A percentile compares a stretch with the other conserved stretches of the same genome.
phyloP scores from a whole-genome alignment of 2,797 vertebrate genomes.

The Erethizon dorsatum region DNA sequence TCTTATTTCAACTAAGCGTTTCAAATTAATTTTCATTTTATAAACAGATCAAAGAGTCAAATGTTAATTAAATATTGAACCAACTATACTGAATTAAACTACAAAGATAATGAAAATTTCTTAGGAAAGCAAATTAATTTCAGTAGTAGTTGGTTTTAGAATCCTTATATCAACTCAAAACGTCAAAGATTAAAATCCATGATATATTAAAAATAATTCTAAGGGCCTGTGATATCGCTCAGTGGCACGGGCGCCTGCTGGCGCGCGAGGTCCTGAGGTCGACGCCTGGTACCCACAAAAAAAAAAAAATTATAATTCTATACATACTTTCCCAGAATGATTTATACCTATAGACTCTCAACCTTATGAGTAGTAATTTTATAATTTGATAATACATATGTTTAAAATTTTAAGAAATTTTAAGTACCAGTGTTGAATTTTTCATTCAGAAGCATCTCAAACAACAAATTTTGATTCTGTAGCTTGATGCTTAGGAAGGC shows the following conservation, averaged over 20 bases:
- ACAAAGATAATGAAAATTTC: constrained; percentile 12
- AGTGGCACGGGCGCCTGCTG: no score
- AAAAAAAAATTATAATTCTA: no score
- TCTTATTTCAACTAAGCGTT: neutral
- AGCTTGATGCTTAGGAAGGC: neutral
- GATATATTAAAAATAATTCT: neutral
- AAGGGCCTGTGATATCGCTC: no score
- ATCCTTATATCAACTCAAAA: constrained; percentile 12
- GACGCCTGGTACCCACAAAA: no score
- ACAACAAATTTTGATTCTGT: constrained; percentile 29
- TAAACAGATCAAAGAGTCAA: neutral
- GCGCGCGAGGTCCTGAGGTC: no score
- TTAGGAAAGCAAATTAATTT: constrained; percentile 50
- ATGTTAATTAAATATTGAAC: constrained; percentile 33
- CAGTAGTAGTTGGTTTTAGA: neutral
- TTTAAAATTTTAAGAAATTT: constrained; percentile 17
- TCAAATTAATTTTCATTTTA: constrained; percentile 62
- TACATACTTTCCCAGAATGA: neutral
- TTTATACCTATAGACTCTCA: neutral
- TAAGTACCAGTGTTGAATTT: constrained; percentile 33
- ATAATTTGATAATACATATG: neutral
- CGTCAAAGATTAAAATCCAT: neutral
- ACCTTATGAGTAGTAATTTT: constrained; percentile 9
- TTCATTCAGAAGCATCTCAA: neutral
- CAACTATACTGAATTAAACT: neutral